Evolutionary conservation across 2,797 vertebrate species (phyloP).

Genomic region (Carcharodon carcharias): DNA sequence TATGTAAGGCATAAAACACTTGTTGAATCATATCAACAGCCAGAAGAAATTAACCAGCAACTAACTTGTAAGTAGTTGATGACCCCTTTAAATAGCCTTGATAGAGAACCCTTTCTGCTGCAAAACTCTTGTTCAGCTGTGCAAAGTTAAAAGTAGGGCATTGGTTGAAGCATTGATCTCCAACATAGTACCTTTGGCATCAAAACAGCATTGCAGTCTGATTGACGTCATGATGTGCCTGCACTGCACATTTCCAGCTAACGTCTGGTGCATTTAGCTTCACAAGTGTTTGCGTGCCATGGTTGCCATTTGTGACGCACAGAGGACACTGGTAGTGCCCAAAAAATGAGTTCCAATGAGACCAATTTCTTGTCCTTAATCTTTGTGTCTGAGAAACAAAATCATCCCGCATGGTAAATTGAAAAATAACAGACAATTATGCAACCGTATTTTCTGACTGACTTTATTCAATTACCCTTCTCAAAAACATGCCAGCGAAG

Average conservation of each 20-base stretch:
- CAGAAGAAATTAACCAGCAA: background rate
- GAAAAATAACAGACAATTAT: conserved; percentile 32
- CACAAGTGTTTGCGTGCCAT: background rate
- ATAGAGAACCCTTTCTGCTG: background rate
- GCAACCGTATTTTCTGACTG: background rate
- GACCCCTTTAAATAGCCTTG: background rate
- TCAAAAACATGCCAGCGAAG: conserved; percentile 32
- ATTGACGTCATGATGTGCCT: background rate
- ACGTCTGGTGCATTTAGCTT: background rate
- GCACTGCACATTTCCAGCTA: background rate
- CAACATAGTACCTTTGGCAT: background rate
- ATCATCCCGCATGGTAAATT: background rate
- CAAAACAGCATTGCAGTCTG: background rate
- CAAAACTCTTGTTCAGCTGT: background rate
- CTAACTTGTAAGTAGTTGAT: background rate
- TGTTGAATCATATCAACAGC: background rate
- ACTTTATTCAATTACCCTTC: conserved; percentile 20
- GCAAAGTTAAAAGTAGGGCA: too few species aligned
- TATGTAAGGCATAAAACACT: background rate
- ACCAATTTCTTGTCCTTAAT: background rate
- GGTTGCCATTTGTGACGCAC: background rate
- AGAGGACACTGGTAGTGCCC: background rate
- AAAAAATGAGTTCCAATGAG: background rate
- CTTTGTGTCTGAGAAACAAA: background rate
- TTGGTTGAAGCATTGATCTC: background rate